phyloP scores from a whole-genome alignment of 2,113 vertebrate species.

The Patagioenas fasciata region DNA sequence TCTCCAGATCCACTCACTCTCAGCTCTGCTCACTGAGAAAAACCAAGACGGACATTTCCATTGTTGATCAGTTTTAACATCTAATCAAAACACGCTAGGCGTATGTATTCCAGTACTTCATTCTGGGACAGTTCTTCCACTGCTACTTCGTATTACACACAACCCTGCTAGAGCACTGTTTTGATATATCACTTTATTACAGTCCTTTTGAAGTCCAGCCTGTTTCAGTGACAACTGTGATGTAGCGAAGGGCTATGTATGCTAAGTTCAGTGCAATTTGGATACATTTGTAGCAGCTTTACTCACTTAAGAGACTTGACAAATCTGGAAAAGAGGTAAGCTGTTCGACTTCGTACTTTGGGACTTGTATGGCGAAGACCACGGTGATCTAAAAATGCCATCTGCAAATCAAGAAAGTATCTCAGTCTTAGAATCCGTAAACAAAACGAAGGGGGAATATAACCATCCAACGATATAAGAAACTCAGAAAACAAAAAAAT shows the following conservation, averaged over 20 bases:
- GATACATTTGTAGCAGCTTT: background rate
- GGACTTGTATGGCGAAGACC: conserved; percentile 93
- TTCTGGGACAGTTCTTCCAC: background rate
- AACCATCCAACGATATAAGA: background rate
- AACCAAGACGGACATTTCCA: background rate
- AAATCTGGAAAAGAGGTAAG: conserved; percentile 97
- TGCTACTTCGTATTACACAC: background rate
- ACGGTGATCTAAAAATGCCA: conserved; percentile 97
- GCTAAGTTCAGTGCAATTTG: background rate
- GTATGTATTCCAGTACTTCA: background rate
- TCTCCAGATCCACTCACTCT: background rate
- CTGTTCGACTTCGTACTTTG: conserved; percentile 93
- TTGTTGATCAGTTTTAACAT: background rate
- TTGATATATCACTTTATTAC: background rate
- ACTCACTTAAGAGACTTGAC: conserved; percentile 97
- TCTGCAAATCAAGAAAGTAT: conserved; percentile 75
- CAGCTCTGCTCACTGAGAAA: background rate
- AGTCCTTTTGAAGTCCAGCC: background rate
- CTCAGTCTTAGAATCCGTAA: background rate
- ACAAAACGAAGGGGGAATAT: background rate
- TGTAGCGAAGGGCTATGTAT: background rate
- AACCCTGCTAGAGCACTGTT: background rate
- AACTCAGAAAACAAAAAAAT: background rate
- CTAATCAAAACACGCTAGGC: background rate
- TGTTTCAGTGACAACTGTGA: background rate